These are phyloP conservation scores for Sanderia malayensis DNA, from an alignment of 30 jellyfish, hydroid and myxozoan genomes.

Conservation along the genomic window DNA sequence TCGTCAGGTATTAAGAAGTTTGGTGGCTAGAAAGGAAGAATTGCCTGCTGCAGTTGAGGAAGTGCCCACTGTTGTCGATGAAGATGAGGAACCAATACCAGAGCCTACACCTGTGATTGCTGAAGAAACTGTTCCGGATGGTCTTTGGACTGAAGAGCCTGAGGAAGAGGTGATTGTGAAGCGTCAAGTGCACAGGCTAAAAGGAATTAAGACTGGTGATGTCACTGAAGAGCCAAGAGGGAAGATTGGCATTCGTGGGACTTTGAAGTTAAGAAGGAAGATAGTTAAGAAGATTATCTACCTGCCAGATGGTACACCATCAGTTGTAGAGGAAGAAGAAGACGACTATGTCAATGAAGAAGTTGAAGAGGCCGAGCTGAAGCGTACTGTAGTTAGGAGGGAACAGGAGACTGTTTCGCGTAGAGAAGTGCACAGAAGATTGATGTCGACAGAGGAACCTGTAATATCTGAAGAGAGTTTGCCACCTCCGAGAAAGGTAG, in stretches of 20 bases:
- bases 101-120: not conserved
- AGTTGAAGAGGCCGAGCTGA: not conserved
- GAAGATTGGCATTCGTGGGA: conserved; percentile 8
- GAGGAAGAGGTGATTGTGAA: conserved; percentile 22
- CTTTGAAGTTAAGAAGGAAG: not conserved
- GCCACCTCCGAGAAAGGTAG: not conserved
- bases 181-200: conserved; percentile 45
- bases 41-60: not conserved
- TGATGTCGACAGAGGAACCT: not conserved
- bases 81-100: conserved; percentile 11
- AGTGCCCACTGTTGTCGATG: conserved; percentile 4
- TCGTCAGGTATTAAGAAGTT: not conserved
- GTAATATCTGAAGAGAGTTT: not conserved
- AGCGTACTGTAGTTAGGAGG: not conserved
- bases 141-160: not conserved
- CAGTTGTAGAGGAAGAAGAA: conserved; percentile 15
- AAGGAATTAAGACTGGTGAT: conserved; percentile 2
- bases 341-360: not conserved
- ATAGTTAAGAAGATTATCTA: conserved; percentile 21
- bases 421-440: conserved; percentile 18
- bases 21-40: not conserved
- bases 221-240: not conserved
- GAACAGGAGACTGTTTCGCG: conserved; percentile 28
- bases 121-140: not conserved
- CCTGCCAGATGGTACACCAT: conserved; percentile 47